phyloP scores from a whole-genome alignment of 37 sponge, comb jelly and placozoan genomes.

The Geodia barretti region DNA sequence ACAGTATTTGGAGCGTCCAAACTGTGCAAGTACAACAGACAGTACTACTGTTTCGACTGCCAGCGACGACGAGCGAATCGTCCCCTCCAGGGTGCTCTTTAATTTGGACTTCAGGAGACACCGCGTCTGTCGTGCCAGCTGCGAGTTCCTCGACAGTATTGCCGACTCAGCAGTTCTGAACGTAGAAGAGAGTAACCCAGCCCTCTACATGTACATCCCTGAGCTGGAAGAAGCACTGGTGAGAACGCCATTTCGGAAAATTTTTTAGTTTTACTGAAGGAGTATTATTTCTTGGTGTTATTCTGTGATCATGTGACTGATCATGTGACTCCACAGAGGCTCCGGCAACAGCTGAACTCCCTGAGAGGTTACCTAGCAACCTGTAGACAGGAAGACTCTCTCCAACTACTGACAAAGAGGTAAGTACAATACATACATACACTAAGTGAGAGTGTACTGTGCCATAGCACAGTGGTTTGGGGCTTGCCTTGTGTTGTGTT shows the following conservation, averaged over 20 bases:
- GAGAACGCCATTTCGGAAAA: too few species aligned
- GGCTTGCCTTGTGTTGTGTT: too few species aligned
- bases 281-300: too few species aligned
- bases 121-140: slow-evolving; percentile 49
- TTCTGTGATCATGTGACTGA: neutral
- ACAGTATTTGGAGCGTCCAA: slow-evolving; percentile 66
- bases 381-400: slow-evolving; percentile 44
- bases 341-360: slow-evolving; percentile 30
- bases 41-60: slow-evolving; percentile 84
- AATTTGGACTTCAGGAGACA: slow-evolving; percentile 87
- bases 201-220: slow-evolving; percentile 79
- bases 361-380: slow-evolving; percentile 52
- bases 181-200: slow-evolving; percentile 55
- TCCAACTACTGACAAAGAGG: slow-evolving; percentile 52
- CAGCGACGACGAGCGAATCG: slow-evolving; percentile 66
- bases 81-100: slow-evolving; percentile 81
- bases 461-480: too few species aligned
- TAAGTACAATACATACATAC: too few species aligned
- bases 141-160: slow-evolving; percentile 74
- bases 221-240: slow-evolving; percentile 74
- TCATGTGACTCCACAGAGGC: slow-evolving; percentile 22
- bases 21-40: slow-evolving; percentile 63
- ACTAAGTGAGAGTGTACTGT: too few species aligned
- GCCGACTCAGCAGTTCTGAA: slow-evolving; percentile 45
- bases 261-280: too few species aligned